Evolutionary conservation across 2,113 vertebrate genomes (phyloP).

Genomic region (Solea solea): DNA sequence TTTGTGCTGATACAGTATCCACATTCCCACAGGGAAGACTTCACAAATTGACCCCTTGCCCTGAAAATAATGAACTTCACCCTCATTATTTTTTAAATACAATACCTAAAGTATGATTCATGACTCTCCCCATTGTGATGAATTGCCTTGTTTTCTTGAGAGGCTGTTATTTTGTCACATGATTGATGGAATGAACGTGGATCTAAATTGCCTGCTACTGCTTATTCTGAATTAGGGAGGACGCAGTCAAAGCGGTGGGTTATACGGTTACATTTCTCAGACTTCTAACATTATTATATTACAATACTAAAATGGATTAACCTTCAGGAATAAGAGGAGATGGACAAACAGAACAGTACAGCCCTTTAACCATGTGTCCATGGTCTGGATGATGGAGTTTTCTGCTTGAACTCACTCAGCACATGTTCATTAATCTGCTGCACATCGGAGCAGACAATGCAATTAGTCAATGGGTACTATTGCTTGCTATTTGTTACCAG

Average conservation of each 20-base stretch:
- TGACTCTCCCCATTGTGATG: slow-evolving; percentile 44
- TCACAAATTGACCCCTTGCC: slow-evolving; percentile 46
- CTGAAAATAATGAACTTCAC: slow-evolving; percentile 41
- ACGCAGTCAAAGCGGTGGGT: background rate
- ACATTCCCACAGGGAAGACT: slow-evolving; percentile 3
- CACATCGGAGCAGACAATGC: slow-evolving; percentile 61
- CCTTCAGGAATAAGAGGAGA: slow-evolving; percentile 1
- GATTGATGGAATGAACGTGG: slow-evolving; percentile 53
- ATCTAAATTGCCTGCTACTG: slow-evolving; percentile 36
- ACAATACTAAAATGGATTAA: background rate
- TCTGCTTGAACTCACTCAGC: slow-evolving; percentile 61
- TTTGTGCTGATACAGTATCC: slow-evolving; percentile 39
- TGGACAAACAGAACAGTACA: slow-evolving; percentile 33
- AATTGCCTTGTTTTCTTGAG: slow-evolving; percentile 46
- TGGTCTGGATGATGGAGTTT: slow-evolving; percentile 60
- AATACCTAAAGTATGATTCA: slow-evolving; percentile 42
- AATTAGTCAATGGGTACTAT: slow-evolving; percentile 67
- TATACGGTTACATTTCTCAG: slow-evolving; percentile 14
- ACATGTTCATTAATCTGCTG: slow-evolving; percentile 71
- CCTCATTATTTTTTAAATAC: slow-evolving; percentile 17
- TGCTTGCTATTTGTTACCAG: slow-evolving; percentile 40
- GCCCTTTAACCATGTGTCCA: slow-evolving; percentile 57
- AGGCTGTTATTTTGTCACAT: slow-evolving; percentile 44
- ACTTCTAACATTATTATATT: background rate
- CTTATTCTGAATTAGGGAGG: slow-evolving; percentile 43